Conservation (phyloP, 2,888 invertebrate species). For the Synergus itoensis region DNA sequence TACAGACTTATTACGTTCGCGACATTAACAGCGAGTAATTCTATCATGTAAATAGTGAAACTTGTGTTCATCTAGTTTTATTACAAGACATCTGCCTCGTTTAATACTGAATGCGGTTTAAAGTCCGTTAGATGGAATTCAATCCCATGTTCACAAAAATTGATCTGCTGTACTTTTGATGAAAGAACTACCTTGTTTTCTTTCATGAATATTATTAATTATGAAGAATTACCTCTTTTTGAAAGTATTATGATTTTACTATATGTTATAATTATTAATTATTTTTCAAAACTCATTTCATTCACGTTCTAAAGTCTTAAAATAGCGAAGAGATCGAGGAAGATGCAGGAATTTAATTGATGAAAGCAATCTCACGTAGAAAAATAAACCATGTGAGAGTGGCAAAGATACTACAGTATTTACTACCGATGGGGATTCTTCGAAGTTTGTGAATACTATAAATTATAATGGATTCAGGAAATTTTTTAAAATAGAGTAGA, state of each 20-base stretch:
- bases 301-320: neutral
- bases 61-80: neutral
- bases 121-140: slow-evolving; percentile 14
- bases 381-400: neutral
- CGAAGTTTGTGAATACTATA: neutral
- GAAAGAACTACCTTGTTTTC: neutral
- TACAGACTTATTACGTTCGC: neutral
- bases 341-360: neutral
- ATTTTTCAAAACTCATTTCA: neutral
- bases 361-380: neutral
- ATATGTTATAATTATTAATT: too few species aligned
- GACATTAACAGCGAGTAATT: slow-evolving; percentile 4
- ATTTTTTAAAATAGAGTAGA: neutral
- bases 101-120: neutral
- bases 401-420: neutral
- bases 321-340: neutral
- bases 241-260: too few species aligned
- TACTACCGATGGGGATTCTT: neutral
- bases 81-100: slow-evolving; percentile 4
- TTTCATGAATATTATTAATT: neutral
- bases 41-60: slow-evolving; percentile 23
- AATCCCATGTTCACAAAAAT: slow-evolving; percentile 4
- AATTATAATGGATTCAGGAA: neutral
- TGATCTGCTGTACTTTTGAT: neutral
- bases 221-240: neutral